These are phyloP conservation scores for Psittacus erithacus DNA, from an alignment of 2,113 vertebrate species.

Conservation along the genomic window DNA sequence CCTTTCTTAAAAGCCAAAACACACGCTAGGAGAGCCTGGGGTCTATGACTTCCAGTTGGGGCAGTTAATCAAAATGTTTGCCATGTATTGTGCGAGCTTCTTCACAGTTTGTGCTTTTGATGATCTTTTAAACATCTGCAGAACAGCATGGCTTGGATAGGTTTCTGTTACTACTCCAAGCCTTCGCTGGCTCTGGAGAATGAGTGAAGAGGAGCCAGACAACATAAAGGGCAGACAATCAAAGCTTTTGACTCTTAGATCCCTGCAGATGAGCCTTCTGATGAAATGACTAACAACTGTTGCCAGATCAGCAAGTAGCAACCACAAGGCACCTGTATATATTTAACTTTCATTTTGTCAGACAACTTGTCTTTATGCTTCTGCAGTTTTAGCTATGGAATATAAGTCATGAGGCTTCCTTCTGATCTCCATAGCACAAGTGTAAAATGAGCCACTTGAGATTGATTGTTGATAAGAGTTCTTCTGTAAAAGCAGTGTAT, in stretches of 20 bases:
- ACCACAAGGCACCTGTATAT: conserved; percentile 74
- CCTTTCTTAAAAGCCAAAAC: conserved; percentile 42
- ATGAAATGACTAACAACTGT: conserved; percentile 66
- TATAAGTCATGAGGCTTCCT: conserved; percentile 10
- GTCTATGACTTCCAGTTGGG: conserved; percentile 36
- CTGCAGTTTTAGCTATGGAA: conserved; percentile 37
- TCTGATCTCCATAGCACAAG: conserved; percentile 39
- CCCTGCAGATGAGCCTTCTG: conserved; percentile 80
- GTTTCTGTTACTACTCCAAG: conserved; percentile 55
- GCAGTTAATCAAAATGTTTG: conserved; percentile 60
- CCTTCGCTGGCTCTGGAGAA: conserved; percentile 59
- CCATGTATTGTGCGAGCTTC: conserved; percentile 48
- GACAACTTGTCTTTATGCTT: conserved; percentile 55
- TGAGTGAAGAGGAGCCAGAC: conserved; percentile 85
- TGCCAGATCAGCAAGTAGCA: conserved; percentile 74
- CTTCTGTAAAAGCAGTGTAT: not conserved
- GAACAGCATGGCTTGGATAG: conserved; percentile 72
- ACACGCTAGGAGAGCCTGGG: not conserved
- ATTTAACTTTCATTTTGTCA: conserved; percentile 66
- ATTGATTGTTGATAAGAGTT: not conserved
- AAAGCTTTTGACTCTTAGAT: conserved; percentile 75
- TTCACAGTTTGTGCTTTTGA: conserved; percentile 58
- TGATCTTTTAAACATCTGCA: conserved; percentile 78
- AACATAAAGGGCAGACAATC: conserved; percentile 78
- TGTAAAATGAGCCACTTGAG: conserved; percentile 36